phyloP scores from a whole-genome alignment of 2,888 invertebrate species.

The Mythimna impura region DNA sequence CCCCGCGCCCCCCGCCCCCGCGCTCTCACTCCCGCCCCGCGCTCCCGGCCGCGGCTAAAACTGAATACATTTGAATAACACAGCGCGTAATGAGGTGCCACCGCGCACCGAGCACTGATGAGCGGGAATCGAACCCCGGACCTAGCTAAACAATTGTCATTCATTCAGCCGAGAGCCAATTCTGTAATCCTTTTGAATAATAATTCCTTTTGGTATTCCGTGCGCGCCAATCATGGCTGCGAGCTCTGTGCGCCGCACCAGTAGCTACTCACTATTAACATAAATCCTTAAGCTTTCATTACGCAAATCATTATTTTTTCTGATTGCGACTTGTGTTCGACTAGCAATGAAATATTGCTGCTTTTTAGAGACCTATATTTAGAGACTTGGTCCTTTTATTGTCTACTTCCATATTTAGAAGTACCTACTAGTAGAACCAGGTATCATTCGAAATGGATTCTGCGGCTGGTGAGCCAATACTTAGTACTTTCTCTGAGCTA shows the following conservation, averaged over 20 bases:
- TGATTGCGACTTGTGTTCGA: constrained; percentile 36
- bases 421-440: background rate
- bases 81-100: constrained; percentile 75
- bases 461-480: background rate
- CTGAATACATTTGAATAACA: constrained; percentile 84
- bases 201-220: constrained; percentile 65
- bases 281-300: constrained; percentile 51
- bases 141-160: constrained; percentile 77
- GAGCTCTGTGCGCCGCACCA: constrained; percentile 32
- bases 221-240: constrained; percentile 49
- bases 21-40: background rate
- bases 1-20: background rate
- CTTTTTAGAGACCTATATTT: background rate
- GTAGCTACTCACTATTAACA: constrained; percentile 38
- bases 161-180: constrained; percentile 71
- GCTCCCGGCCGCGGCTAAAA: constrained; percentile 66
- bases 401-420: background rate
- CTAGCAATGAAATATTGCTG: background rate
- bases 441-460: background rate
- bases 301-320: constrained; percentile 28
- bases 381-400: background rate
- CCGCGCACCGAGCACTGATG: constrained; percentile 72
- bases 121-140: constrained; percentile 75
- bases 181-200: constrained; percentile 74
- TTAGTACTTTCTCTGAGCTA: constrained; percentile 10